These are phyloP conservation scores for Phoenicopterus ruber DNA, from an alignment of 2,113 vertebrate species.

Conservation along the genomic window DNA sequence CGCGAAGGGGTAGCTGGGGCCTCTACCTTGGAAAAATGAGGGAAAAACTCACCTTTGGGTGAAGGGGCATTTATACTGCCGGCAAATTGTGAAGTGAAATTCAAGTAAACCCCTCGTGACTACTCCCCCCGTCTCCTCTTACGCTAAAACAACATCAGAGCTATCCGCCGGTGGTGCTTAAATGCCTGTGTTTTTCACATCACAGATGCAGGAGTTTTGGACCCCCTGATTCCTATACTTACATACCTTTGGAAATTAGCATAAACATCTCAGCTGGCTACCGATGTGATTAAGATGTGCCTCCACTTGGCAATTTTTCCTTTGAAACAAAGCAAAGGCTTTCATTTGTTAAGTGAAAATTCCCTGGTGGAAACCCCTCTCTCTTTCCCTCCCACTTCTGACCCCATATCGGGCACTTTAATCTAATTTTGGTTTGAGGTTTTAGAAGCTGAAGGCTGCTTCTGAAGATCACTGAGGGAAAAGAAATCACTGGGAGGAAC, in stretches of 20 bases:
- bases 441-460: slow-evolving; percentile 50
- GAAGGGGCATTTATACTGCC: not conserved
- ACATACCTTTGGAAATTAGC: slow-evolving; percentile 51
- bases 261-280: slow-evolving; percentile 54
- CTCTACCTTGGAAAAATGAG: not conserved
- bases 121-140: not conserved
- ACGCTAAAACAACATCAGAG: slow-evolving; percentile 10
- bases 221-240: slow-evolving; percentile 27
- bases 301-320: slow-evolving; percentile 34
- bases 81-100: not conserved
- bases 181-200: slow-evolving; percentile 29
- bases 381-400: slow-evolving; percentile 31
- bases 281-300: slow-evolving; percentile 35
- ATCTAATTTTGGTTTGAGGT: slow-evolving; percentile 63
- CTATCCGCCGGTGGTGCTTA: not conserved
- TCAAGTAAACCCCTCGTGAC: not conserved
- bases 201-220: slow-evolving; percentile 35
- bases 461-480: slow-evolving; percentile 60
- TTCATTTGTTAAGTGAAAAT: slow-evolving; percentile 58
- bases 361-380: not conserved
- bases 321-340: slow-evolving; percentile 58
- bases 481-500: slow-evolving; percentile 61
- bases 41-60: not conserved
- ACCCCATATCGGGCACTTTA: slow-evolving; percentile 61
- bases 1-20: not conserved